A percentile compares a stretch with the other conserved stretches of the same genome.
phyloP scores from a whole-genome alignment of 1,140 invertebrate genomes.

The Drosophila mayri region DNA sequence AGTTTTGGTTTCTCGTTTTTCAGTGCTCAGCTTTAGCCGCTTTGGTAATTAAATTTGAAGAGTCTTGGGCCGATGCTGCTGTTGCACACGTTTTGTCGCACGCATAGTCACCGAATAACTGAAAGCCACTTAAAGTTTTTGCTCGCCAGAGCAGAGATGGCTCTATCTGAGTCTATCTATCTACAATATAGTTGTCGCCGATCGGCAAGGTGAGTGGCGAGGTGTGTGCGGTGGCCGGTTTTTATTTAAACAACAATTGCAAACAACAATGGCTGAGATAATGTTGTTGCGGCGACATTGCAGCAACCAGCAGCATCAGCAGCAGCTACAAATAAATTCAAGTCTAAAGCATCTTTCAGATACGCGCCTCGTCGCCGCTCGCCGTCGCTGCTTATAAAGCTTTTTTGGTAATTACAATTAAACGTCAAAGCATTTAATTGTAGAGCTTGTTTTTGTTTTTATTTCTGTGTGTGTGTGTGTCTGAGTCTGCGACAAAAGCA shows the following conservation, averaged over 20 bases:
- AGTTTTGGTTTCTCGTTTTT: constrained; percentile 16
- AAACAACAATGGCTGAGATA: constrained; percentile 65
- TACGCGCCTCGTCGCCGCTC: constrained; percentile 32
- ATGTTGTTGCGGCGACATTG: constrained; percentile 44
- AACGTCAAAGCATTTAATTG: constrained; percentile 79
- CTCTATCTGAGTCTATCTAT: constrained; percentile 11
- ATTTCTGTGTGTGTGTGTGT: constrained; percentile 9
- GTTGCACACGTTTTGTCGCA: constrained; percentile 76
- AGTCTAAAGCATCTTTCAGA: constrained; percentile 75
- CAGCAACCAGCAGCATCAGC: constrained; percentile 32
- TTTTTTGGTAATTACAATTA: constrained; percentile 80
- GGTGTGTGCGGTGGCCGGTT: constrained; percentile 65
- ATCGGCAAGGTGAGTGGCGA: constrained; percentile 9
- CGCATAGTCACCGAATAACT: constrained; percentile 78
- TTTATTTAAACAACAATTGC: constrained; percentile 78
- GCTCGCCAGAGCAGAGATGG: constrained; percentile 52
- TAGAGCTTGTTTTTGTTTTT: constrained; percentile 32
- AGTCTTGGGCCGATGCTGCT: constrained; percentile 16
- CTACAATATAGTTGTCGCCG: constrained; percentile 16
- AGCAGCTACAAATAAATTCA: constrained; percentile 70
- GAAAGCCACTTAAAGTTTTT: constrained; percentile 75
- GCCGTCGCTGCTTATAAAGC: constrained; percentile 33
- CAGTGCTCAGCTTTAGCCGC: constrained; percentile 5
- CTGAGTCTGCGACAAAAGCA: constrained; percentile 47
- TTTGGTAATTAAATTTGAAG: constrained; percentile 59